phyloP scores from a whole-genome alignment of 1,140 invertebrate genomes.

The Chironomus striatipennis region DNA sequence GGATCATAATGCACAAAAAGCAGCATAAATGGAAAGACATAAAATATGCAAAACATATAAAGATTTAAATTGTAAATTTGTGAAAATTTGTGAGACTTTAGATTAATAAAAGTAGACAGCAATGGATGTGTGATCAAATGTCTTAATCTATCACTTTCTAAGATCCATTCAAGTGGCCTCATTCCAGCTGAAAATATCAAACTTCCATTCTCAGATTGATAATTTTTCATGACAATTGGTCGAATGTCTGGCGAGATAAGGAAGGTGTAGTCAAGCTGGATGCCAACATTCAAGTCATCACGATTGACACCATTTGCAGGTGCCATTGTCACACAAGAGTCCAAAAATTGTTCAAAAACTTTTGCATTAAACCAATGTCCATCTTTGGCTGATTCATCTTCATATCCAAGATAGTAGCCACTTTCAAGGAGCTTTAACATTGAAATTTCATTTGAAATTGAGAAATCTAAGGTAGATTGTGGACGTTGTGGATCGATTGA shows the following conservation, averaged over 20 bases:
- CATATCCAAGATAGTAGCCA: background rate
- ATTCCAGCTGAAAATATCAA: background rate
- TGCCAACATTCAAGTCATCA: background rate
- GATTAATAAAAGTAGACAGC: background rate
- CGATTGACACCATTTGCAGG: background rate
- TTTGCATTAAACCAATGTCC: background rate
- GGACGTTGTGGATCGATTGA: background rate
- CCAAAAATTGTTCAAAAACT: background rate
- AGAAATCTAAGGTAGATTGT: background rate
- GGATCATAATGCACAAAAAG: background rate
- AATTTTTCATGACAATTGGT: background rate
- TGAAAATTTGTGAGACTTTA: background rate
- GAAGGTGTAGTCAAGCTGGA: background rate
- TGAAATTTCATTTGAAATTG: background rate
- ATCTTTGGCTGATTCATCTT: background rate
- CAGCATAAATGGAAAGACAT: background rate
- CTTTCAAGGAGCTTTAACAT: background rate
- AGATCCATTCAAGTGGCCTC: background rate
- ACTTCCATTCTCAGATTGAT: background rate
- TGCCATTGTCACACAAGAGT: background rate
- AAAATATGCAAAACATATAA: constrained; percentile 2
- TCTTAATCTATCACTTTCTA: background rate
- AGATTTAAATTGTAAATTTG: constrained; percentile 10
- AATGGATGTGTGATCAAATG: background rate
- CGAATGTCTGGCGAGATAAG: background rate